A percentile compares a stretch with the other conserved stretches of the same genome.
These are phyloP conservation scores for Pedicia rivosa DNA, from an alignment of 2,888 invertebrate species.

Conservation along the genomic window DNA sequence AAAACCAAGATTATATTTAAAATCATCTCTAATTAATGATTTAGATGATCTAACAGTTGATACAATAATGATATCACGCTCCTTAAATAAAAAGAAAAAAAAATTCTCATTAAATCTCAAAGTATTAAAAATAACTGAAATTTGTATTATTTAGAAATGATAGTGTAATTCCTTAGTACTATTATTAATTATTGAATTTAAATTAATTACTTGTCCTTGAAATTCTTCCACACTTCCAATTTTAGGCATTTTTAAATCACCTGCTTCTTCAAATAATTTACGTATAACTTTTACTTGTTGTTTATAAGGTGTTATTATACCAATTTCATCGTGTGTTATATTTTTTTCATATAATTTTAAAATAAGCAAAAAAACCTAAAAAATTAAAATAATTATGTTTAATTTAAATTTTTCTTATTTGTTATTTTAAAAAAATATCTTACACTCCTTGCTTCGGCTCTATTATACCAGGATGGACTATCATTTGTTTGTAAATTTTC, in stretches of 20 bases:
- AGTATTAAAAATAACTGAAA: too few species aligned
- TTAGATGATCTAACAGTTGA: slow-evolving; percentile 46
- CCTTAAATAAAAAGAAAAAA: slow-evolving; percentile 15
- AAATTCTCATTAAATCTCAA: not conserved
- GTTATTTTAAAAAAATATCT: too few species aligned
- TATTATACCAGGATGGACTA: slow-evolving; percentile 82
- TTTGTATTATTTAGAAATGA: too few species aligned
- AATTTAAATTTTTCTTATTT: too few species aligned
- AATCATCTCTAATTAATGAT: slow-evolving; percentile 29
- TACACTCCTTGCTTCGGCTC: slow-evolving; percentile 48
- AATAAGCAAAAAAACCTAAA: slow-evolving; percentile 34
- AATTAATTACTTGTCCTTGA: slow-evolving; percentile 73
- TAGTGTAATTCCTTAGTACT: too few species aligned
- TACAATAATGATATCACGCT: slow-evolving; percentile 45
- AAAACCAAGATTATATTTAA: slow-evolving; percentile 49
- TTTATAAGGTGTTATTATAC: slow-evolving; percentile 82
- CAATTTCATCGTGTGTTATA: slow-evolving; percentile 42
- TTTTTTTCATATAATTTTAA: slow-evolving; percentile 48
- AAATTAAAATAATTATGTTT: slow-evolving; percentile 2
- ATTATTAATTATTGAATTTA: too few species aligned
- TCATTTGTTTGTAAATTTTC: slow-evolving; percentile 52
- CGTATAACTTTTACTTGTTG: slow-evolving; percentile 55
- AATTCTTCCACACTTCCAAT: slow-evolving; percentile 75
- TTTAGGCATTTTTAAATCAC: slow-evolving; percentile 35
- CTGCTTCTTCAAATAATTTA: slow-evolving; percentile 30